Evolutionary conservation across 2,113 vertebrate genomes (phyloP), one percentile per base, ranked within the genome.

Genomic region (Euleptes europaea): DNA sequence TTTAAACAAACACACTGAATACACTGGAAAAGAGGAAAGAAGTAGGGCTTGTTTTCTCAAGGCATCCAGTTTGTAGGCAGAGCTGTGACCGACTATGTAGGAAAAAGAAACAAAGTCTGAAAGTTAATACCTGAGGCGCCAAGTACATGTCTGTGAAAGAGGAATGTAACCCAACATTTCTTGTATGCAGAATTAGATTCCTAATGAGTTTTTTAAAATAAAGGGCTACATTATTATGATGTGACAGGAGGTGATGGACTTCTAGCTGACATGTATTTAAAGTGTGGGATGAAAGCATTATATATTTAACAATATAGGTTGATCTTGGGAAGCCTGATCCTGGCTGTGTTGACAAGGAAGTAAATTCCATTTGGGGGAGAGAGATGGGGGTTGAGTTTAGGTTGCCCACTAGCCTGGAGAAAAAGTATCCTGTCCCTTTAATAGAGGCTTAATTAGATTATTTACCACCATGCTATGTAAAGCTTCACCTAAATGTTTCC

Each of bases 61-160:
- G 88, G 88, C 84, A 84, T 90, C 88, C 86, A 90, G 1, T 93
- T 92, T 91, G 90, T 76, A 91, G 81, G 88, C 88, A 92, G n/a
- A 90, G 82, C 21, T 89, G 82, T 90, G 92, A 93, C 85, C 0
- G 84, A 93, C 90, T 90, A 87, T 47, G 90, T 84, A 89, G 92
- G 91, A 93, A 94, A 96, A 94, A 95, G 93, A 93, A 96, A 95
- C 95, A 96, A 94, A 91, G 94, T 93, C 94, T 94, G 94, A 93
- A 92, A 94, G 93, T 94, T 95, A 95, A 96, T 96, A 94, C 94
- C 93, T 85, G 86, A 92, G 95, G 94, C 88, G 88, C 93, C 93
- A 91, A 94, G 83, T 82, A 77, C 88, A 91, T 84, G 91, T 93
- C 92, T 95, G 91, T 83, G 86, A 89, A 94, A 94, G 90, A 90